Conservation (phyloP, 2,113 vertebrate species). For the Sakesphorus luctuosus region DNA sequence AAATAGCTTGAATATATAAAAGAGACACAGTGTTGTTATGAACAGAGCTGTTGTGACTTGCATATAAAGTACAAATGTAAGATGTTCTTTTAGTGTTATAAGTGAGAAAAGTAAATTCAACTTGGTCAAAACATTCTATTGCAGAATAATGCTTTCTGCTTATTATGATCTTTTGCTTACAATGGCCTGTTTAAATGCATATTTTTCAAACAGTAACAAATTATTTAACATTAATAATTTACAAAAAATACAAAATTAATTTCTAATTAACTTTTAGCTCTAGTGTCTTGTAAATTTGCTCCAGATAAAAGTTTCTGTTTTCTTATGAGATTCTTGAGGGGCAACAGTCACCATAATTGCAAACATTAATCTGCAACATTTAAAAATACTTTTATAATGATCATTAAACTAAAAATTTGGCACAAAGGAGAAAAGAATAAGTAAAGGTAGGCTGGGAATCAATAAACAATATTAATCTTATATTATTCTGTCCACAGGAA, state of each 20-base stretch:
- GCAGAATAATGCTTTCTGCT: constrained; percentile 61
- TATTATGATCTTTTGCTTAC: constrained; percentile 67
- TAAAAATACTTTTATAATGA: constrained; percentile 30
- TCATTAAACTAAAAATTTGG: constrained; percentile 3
- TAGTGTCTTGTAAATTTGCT: constrained; percentile 45
- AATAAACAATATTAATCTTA: constrained; percentile 16
- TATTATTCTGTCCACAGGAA: constrained; percentile 19
- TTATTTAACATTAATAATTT: constrained; percentile 65
- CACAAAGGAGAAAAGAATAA: constrained; percentile 13
- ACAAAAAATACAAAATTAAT: constrained; percentile 59
- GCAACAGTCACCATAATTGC: constrained; percentile 42
- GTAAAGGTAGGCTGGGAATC: neutral
- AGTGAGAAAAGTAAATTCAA: constrained; percentile 68
- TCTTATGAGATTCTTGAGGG: constrained; percentile 28
- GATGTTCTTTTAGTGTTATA: constrained; percentile 53
- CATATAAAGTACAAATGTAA: constrained; percentile 26
- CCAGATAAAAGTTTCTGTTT: constrained; percentile 56
- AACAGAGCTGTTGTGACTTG: constrained; percentile 45
- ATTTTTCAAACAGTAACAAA: constrained; percentile 65
- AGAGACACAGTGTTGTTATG: neutral
- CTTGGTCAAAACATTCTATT: constrained; percentile 63
- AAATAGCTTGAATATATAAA: neutral
- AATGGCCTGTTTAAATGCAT: constrained; percentile 53
- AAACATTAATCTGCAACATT: constrained; percentile 30
- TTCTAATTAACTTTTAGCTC: constrained; percentile 71